Base-by-base conservation (phyloP, 2,113 vertebrate species). In the Lycocorax pyrrhopterus region DNA sequence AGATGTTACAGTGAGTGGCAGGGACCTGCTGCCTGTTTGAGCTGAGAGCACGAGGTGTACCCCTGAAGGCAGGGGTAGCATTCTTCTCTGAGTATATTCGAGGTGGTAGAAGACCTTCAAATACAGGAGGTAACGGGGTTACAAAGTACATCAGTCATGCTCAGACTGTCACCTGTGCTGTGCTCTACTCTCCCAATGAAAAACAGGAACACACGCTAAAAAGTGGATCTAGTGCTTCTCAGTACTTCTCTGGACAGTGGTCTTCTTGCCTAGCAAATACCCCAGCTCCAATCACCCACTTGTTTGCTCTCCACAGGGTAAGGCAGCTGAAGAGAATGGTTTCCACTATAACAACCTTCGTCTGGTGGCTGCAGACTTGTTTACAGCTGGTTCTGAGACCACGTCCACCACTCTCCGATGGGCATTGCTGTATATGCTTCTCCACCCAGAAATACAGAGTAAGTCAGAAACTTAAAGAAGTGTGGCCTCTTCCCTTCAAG, bases 391-490 rank as follows among this genome's bases (percentile, higher is more conserved):
- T 29, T 96, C 93, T 32, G 84, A 97, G 44, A 97, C 97, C 35
- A 98, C 96, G 16, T 80, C 97, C 1, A 95, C 72, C 59, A 98
- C 96, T 1, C 95, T 98, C 52, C 73, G 49, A 21, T 98, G 98
- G 98, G 96, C 77, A 11, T 19, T 98, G 43, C 92, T 98, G 52
- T 97, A 97, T 84, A 97, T 98, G 97, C 32, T 98, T 87, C 95
- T 97, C 55, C 76, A 97, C 47, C 97, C 96, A 0, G 94, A 97
- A 7, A 92, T 98, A 91, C 98, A 98, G 56, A 25, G 97, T 98
- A 96, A 98, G 98, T 89, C 41, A 27, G 56, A 69, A 46, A 73
- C 22, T 51, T 53, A 13, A 26, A 75, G 79, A 78, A 39, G 9
- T 58, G 5, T 41, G 32, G 27, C 4, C 0, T 47, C 33, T 72